Conservation (phyloP, 2,888 invertebrate species). For the Oligia strigilis region DNA sequence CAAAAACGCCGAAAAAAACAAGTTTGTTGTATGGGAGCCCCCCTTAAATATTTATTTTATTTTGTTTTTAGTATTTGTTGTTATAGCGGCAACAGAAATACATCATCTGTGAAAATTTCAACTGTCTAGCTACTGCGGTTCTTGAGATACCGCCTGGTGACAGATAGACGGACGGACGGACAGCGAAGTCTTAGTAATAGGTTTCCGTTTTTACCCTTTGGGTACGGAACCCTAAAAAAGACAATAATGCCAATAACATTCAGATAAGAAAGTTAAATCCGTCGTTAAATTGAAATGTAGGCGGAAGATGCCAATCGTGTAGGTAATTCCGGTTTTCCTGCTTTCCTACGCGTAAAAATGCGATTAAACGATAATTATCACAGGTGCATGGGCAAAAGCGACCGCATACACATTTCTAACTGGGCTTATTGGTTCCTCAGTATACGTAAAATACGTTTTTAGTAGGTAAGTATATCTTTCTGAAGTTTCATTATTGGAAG, state of each 20-base stretch:
- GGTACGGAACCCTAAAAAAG: too few species aligned
- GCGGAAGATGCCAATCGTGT: constrained; percentile 49
- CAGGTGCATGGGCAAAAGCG: constrained; percentile 18
- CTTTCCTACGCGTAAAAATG: constrained; percentile 37
- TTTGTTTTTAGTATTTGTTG: too few species aligned
- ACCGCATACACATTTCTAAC: constrained; percentile 32
- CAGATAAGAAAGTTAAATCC: constrained; percentile 28
- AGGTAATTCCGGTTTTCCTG: constrained; percentile 29
- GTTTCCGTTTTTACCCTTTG: too few species aligned
- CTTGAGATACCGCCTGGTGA: too few species aligned
- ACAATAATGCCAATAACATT: background rate
- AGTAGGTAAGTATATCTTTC: background rate
- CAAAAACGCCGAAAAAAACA: too few species aligned
- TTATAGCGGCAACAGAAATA: too few species aligned
- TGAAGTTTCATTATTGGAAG: background rate
- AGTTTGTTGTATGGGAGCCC: too few species aligned
- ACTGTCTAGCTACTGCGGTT: too few species aligned
- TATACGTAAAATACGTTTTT: background rate
- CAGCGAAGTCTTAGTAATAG: too few species aligned
- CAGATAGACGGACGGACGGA: too few species aligned
- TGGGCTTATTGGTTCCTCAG: constrained; percentile 16
- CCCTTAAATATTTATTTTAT: too few species aligned
- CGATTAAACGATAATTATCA: constrained; percentile 38
- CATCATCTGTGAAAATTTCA: too few species aligned
- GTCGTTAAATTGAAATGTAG: constrained; percentile 25